Conservation (phyloP, 1,140 invertebrate species). For the Trachymyrmex septentrionalis region DNA sequence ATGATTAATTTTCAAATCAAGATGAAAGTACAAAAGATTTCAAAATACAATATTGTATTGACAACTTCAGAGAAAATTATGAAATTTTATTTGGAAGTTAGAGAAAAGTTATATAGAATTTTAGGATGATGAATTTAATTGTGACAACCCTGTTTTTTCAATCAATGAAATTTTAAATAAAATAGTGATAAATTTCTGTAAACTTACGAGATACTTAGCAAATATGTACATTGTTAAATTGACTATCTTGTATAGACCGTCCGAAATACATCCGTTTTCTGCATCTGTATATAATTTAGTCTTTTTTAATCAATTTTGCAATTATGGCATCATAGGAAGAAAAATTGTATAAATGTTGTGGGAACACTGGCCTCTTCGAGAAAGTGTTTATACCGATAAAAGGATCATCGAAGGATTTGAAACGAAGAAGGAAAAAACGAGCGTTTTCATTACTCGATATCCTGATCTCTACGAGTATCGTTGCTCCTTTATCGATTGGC, state of each 20-base stretch:
- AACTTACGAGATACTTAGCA: neutral
- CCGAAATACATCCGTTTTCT: neutral
- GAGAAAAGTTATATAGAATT: no score
- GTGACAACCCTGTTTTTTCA: no score
- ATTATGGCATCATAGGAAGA: neutral
- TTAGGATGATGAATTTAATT: no score
- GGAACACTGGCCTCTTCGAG: neutral
- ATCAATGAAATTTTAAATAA: no score
- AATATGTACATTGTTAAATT: neutral
- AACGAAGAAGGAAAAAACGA: constrained; percentile 61
- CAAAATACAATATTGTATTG: no score
- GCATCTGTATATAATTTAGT: neutral
- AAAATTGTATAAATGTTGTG: neutral
- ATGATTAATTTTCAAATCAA: no score
- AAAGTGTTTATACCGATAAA: neutral
- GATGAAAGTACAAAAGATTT: no score
- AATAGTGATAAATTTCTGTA: neutral
- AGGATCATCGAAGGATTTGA: neutral
- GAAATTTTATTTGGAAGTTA: no score
- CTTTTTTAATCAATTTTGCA: neutral
- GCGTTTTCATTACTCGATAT: constrained; percentile 68
- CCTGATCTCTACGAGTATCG: constrained; percentile 79
- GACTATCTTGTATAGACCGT: no score
- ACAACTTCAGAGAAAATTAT: no score
- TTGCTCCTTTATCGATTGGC: constrained; percentile 89